phyloP scores from a whole-genome alignment of 2,797 vertebrate genomes.

The Enteromius argenteus region DNA sequence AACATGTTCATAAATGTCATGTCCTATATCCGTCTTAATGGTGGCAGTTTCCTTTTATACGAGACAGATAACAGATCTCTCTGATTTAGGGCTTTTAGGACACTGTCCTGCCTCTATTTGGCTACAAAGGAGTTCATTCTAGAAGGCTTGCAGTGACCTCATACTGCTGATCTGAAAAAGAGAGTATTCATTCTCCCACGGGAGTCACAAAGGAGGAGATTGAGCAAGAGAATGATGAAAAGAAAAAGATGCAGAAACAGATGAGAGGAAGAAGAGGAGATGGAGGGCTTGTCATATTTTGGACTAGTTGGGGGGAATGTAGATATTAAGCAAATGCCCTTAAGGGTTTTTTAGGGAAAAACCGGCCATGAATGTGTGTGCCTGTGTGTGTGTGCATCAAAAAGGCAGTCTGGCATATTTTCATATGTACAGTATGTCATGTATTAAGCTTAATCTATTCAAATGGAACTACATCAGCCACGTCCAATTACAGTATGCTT shows the following conservation, averaged over 20 bases:
- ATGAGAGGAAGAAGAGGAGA: slow-evolving; percentile 28
- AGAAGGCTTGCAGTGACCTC: slow-evolving; percentile 53
- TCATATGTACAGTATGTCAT: slow-evolving; percentile 5
- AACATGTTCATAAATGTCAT: slow-evolving; percentile 19
- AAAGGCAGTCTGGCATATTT: not conserved
- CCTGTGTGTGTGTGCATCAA: not conserved
- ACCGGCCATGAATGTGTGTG: not conserved
- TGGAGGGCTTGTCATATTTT: slow-evolving; percentile 35
- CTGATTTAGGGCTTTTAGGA: slow-evolving; percentile 24
- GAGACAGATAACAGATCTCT: slow-evolving; percentile 2
- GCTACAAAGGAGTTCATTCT: slow-evolving; percentile 57
- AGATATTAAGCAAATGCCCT: not conserved
- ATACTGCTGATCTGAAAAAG: slow-evolving; percentile 50
- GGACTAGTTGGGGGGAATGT: slow-evolving; percentile 18
- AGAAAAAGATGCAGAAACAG: slow-evolving; percentile 46
- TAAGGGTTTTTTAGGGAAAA: slow-evolving; percentile 30
- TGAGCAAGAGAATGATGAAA: slow-evolving; percentile 33
- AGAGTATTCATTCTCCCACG: slow-evolving; percentile 44
- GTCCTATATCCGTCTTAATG: slow-evolving; percentile 23
- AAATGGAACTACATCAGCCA: not conserved
- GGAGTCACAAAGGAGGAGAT: slow-evolving; percentile 51
- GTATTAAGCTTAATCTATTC: not conserved
- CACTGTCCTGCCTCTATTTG: slow-evolving; percentile 14
- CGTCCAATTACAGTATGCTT: not conserved
- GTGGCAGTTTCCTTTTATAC: slow-evolving; percentile 11